A percentile compares a stretch with the other conserved stretches of the same genome.
Conservation (phyloP, 2,797 vertebrate species). For the Sciurus vulgaris region DNA sequence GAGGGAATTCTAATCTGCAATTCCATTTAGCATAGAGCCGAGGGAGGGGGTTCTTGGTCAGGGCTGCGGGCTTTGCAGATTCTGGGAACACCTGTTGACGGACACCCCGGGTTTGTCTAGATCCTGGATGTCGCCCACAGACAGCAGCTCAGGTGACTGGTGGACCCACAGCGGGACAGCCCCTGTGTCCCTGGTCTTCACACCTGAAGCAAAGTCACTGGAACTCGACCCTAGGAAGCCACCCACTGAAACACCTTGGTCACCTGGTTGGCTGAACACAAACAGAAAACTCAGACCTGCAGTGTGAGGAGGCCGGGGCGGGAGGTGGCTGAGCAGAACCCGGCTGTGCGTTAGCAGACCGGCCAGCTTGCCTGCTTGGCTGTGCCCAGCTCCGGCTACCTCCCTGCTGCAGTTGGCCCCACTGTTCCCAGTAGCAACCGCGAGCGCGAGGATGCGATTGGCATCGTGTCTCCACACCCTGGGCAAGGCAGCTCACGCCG, state of each 20-base stretch:
- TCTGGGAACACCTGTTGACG: accelerated
- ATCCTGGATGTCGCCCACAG: accelerated
- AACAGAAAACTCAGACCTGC: accelerated
- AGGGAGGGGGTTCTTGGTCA: accelerated
- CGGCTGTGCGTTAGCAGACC: accelerated
- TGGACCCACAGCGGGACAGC: accelerated
- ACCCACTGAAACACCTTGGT: accelerated
- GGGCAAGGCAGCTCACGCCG: background rate
- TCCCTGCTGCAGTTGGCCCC: background rate
- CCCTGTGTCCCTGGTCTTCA: background rate
- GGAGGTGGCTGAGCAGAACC: background rate
- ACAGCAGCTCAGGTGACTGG: accelerated
- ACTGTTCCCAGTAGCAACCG: background rate
- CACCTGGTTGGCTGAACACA: background rate
- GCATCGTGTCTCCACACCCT: conserved; percentile 46
- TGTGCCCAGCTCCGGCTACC: accelerated
- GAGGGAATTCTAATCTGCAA: background rate
- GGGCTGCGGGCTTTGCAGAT: background rate
- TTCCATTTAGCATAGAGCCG: background rate
- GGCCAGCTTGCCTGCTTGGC: accelerated
- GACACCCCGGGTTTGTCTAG: accelerated
- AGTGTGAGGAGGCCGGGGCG: accelerated
- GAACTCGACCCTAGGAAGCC: background rate
- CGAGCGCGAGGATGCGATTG: background rate
- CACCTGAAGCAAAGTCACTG: background rate